A percentile compares a stretch with the other conserved stretches of the same genome.
These are phyloP conservation scores for Hyperoplus lanceolatus DNA, from an alignment of 2,797 vertebrate species.

Conservation along the genomic window DNA sequence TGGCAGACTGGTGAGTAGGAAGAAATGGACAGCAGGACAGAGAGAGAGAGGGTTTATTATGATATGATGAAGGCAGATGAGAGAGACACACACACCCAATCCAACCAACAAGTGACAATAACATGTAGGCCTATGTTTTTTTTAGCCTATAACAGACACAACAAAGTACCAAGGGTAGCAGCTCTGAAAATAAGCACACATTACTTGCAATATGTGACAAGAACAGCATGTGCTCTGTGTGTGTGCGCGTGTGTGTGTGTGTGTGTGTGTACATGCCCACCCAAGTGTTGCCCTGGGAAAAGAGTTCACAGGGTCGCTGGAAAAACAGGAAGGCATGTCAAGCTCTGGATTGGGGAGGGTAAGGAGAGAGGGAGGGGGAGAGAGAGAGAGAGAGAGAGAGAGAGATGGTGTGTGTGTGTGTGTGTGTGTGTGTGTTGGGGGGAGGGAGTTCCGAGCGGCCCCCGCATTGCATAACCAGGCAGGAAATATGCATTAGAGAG, in stretches of 20 bases:
- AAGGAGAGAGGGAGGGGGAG: conserved; percentile 41
- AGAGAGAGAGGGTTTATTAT: not conserved
- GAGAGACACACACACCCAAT: not conserved
- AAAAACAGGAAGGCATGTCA: conserved; percentile 85
- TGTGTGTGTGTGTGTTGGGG: not conserved
- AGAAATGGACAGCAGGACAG: conserved; percentile 7
- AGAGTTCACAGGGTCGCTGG: conserved; percentile 79
- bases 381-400: too few relatives aligned
- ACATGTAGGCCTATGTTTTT: conserved; percentile 17
- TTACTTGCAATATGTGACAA: conserved; percentile 51
- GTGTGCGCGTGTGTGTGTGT: conserved; percentile 45
- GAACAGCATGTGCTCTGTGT: conserved; percentile 1
- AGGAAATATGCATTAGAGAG: conserved; percentile 75
- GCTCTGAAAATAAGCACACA: conserved; percentile 69
- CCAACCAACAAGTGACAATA: conserved; percentile 20
- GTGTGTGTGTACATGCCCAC: conserved; percentile 28
- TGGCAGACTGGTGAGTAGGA: conserved; percentile 29
- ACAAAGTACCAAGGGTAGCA: conserved; percentile 44
- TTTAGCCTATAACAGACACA: conserved; percentile 44
- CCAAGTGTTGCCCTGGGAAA: conserved; percentile 75
- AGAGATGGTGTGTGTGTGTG: too few relatives aligned
- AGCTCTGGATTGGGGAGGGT: conserved; percentile 73
- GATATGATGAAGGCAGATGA: conserved; percentile 10
- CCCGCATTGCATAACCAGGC: conserved; percentile 70
- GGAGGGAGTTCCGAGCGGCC: conserved; percentile 58